Base-by-base conservation (phyloP, 92 coral and sea anemone genomes). In the Pocillopora grandis region DNA sequence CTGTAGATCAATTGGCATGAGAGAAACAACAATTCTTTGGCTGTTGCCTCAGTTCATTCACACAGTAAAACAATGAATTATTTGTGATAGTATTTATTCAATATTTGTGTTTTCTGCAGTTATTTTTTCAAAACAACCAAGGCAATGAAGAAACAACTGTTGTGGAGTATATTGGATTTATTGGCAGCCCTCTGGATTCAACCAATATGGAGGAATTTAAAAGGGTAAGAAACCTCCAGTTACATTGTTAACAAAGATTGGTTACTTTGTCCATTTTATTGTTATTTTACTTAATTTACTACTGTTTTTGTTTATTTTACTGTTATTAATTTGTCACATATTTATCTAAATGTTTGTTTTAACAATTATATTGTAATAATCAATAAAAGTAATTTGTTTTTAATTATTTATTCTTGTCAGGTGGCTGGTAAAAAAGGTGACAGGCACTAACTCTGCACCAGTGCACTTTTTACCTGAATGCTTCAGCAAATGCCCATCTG, bases 191-290 rank as follows among this genome's bases (percentile, higher is more conserved):
- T 18, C 72, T 94, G 10, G 99, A 92, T 62, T 62, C 99, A 18
- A 97, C 99, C 0, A 97, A 97, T 74, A 97, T 97, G 98, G 94
- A 88, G 5, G 99, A 94, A 19, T 97, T 97, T 80, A 97, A 97
- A 88, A 79, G 99, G 90, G 99, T 96, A 81, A 96, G 94, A 21
- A 60, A 19, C 31, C 31, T 27, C 31, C 31, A 27, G 31, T 27
- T 27, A 27, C 31, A 27, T 27, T 27, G 31, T 27, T 27, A 27
- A 27, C 31, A 27, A 27, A 27, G 31, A 27, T 27, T 27, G 31
- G 31, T 27, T 27, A 27, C 31, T 27, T 27, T 27, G 31, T 27
- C 31, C 31, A 27, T 27, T 27, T 27, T 27, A 27, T 27, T 27
- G 31, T 42, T 42, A 42, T 42, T 42, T 42, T 42, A 42, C 52